Evolutionary conservation across 37 sponge, comb jelly and placozoan species (phyloP), one percentile per base, ranked within the genome.

Genomic region (Crambe crambe): DNA sequence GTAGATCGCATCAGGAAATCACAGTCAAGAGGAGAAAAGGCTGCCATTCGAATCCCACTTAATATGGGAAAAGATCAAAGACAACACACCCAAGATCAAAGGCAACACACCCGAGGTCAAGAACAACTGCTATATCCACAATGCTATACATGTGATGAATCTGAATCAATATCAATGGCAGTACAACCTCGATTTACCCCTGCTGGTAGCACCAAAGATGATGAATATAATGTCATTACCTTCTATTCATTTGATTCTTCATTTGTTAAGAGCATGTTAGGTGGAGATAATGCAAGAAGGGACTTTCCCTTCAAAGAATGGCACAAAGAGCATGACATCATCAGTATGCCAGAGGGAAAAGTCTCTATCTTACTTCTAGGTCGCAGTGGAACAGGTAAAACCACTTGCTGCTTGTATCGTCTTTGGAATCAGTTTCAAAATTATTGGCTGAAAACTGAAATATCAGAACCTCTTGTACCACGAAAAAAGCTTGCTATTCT

Each of bases 321-420:
- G 73, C 88, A 81, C 0, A 77, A 89, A 42, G 94, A 94, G 75
- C 83, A 80, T 86, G 94, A 86, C 41, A 86, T 89, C 43, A 86
- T 90, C 40, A 86, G 73, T 69, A 65, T 84, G 83, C 32, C 57
- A 27, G 30, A 75, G n/a, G 59, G 59, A 4, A 56, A 36, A 23
- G 38, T 57, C 57, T 40, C 88, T 4, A 87, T 90, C 31, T 36
- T 94, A 3, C 73, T 94, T 3, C 80, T 94, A 18, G 95, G 95
- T 10, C 65, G 95, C 12, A 90, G 91, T 90, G 95, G 95, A 1
- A 93, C 94, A 34, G 94, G 94, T 21, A 93, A 93, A 44, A 93
- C 94, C 20, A 93, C 94, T 0, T 87, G 88, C 38, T 94, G 95
- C 80, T 58, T 94, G 10, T 87, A 87, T 62, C 80, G 91, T 3